Evolutionary conservation across 2,888 invertebrate species (phyloP).

Genomic region (Diachrysia chrysitis): DNA sequence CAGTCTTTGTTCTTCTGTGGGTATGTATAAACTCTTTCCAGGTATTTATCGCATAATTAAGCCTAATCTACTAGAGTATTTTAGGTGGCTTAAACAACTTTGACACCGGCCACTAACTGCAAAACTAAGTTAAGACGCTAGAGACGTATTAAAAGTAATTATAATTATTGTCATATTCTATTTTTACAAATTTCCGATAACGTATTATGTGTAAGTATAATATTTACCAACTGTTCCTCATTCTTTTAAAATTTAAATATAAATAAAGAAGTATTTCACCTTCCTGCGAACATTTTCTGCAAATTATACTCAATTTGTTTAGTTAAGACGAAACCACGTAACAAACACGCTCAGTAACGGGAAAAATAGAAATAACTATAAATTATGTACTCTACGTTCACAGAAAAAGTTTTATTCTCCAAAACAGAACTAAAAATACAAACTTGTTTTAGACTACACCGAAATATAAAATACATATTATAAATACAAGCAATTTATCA

Average conservation of each 20-base stretch:
- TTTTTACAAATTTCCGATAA: too few species aligned
- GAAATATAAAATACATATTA: neutral
- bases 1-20: neutral
- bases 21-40: too few species aligned
- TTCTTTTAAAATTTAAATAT: conserved; percentile 38
- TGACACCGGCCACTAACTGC: neutral
- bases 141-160: too few species aligned
- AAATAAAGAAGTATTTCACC: conserved; percentile 28
- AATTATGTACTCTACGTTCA: conserved; percentile 1
- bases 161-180: too few species aligned
- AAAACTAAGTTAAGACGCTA: neutral
- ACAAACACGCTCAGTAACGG: conserved; percentile 8
- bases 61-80: neutral
- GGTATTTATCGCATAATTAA: neutral
- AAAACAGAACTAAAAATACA: neutral
- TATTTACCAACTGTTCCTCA: conserved; percentile 24
- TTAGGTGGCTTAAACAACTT: neutral
- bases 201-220: too few species aligned
- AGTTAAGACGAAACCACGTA: conserved; percentile 23
- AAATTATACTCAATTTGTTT: conserved; percentile 49
- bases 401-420: neutral
- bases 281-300: conserved; percentile 15
- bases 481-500: neutral
- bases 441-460: neutral
- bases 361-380: conserved; percentile 12